Evolutionary conservation across 2,113 vertebrate species (phyloP).

Genomic region (Clupea harengus): DNA sequence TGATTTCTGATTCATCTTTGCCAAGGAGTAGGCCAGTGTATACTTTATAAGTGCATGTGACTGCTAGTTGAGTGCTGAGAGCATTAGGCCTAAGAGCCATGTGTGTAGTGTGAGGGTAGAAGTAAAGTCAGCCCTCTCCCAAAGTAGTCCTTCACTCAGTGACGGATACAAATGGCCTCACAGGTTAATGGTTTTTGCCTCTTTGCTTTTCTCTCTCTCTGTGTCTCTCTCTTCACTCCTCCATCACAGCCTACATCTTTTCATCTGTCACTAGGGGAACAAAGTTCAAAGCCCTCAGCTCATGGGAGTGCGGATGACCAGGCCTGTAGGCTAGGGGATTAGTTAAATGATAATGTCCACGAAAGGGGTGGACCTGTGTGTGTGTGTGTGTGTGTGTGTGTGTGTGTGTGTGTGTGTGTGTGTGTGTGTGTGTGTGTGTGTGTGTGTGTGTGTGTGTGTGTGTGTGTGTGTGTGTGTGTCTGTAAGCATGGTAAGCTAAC

Average conservation of each 20-base stretch:
- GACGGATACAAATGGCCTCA: not conserved
- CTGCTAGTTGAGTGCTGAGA: too few relatives aligned
- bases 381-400: not conserved
- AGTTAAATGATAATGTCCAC: not conserved
- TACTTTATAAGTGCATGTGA: too few relatives aligned
- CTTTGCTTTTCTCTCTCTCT: not conserved
- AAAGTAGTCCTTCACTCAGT: not conserved
- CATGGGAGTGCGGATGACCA: not conserved
- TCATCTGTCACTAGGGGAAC: not conserved
- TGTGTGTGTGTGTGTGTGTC: too few relatives aligned
- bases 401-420: not conserved
- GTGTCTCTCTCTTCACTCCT: constrained; percentile 54
- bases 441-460: not conserved
- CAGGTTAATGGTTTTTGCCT: not conserved
- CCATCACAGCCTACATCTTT: constrained; percentile 3
- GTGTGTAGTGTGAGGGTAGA: not conserved
- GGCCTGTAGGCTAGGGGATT: not conserved
- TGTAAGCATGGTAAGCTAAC: too few relatives aligned
- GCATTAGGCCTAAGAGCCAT: not conserved
- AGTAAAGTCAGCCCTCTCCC: not conserved
- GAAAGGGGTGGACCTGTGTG: not conserved
- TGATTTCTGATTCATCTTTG: too few relatives aligned
- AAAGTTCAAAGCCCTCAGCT: not conserved
- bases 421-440: not conserved
- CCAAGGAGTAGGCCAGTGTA: too few relatives aligned